Evolutionary conservation across 1,140 invertebrate species (phyloP), one percentile per base, ranked within the genome.

Genomic region (Saccostrea echinata): DNA sequence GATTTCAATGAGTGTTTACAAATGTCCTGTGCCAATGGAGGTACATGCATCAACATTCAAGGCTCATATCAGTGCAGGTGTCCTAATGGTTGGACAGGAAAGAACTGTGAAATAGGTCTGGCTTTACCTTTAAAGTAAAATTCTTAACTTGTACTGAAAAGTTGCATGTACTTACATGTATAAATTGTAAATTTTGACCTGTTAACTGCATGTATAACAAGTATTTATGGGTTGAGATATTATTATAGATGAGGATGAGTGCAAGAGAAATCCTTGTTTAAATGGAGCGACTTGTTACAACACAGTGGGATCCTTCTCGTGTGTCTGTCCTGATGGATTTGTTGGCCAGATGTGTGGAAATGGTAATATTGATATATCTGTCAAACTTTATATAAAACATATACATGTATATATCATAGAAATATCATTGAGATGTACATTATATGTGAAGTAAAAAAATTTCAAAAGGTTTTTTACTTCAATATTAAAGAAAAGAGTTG

Each of bases 191-290:
- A 18, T 30, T 30, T 30, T 80, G 3, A 30, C 1, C 13, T 18
- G 11, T 33, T 80, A 24, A 43, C 8, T 6, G 13, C 30, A 30
- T 80, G 27, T 30, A 18, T 21, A 64, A 86, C 93, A 94, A 88
- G 90, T 92, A 12, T 81, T 8, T 35, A 35, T 81, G 21, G 24
- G 27, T 13, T 30, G 76, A 24, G 21, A 64, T 35, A 71, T 68
- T 85, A 51, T 33, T 76, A 33, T 12, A 86, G 85, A 86, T 24
- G 88, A 92, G 52, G 89, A 92, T 24, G 89, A 98, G 94, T 98
- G 98, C 94, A 98, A 98, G 87, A 96, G 96, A 92, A 97, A 84
- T 16, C 89, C 97, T 0, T 98, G 98, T 93, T 94, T 96, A 18
- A 97, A 97, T 95, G 96, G 96, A 61, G 90, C 87, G 0, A 86